Evolutionary conservation across 2,797 vertebrate species (phyloP), one percentile per base, ranked within the genome.

Genomic region (Gallinago solitaria): DNA sequence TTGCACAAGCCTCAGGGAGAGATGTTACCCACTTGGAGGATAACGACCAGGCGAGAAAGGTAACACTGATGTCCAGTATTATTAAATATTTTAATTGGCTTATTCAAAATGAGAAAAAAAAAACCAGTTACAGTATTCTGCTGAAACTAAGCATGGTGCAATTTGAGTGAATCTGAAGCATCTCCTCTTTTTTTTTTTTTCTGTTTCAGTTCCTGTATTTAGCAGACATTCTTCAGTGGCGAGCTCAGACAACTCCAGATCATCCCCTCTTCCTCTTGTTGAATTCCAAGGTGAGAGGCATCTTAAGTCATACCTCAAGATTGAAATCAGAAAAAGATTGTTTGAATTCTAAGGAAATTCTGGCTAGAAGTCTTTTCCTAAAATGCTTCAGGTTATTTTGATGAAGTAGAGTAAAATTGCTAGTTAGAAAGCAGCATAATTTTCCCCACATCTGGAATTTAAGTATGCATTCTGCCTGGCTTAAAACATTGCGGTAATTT

Each of bases 171-270:
- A 32, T 57, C 61, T 78, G 63, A 73, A 70, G 8, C 48, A 20
- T 81, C 53, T 91, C 48, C 25, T 39, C 25, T 39, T 59, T 74
- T 68, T 32, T 45, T 41, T 43, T 17, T 45, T 43, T 43, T 17
- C 30, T 85, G 16, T 48, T 90, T 18, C 95, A 99, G 99, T 99
- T 99, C 96, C 97, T 99, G n/a, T 99, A 99, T 97, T 98, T 99
- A 96, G 99, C 99, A 15, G 99, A 99, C 41, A 99, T 99, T 85
- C 97, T 99, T 53, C 99, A 99, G 92, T 99, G 99, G 99, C 98
- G 99, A 94, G 99, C 99, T 68, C 99, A 99, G 97, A 99, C 99
- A 94, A 99, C 99, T 5, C 99, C 99, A 3, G 99, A 99, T 89
- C 99, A 99, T 94, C 98, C 98, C 2, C 98, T 99, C 35, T 99